These are phyloP conservation scores for Belgica antarctica DNA, from an alignment of 2,888 invertebrate species.

Conservation along the genomic window DNA sequence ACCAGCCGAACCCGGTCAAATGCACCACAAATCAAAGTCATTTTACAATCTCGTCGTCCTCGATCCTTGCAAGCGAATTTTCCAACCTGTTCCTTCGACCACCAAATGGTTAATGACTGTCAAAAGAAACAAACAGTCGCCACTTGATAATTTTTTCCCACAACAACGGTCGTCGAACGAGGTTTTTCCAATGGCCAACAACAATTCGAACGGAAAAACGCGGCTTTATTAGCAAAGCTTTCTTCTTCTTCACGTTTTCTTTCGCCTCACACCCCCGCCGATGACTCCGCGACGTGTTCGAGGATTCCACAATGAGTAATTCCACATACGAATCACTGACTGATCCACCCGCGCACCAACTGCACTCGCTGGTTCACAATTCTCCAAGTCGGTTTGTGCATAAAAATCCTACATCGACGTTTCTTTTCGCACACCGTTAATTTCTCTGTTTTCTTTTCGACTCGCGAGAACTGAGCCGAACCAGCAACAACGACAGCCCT, in stretches of 20 bases:
- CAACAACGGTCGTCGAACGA: not conserved
- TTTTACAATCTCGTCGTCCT: not conserved
- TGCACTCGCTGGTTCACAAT: not conserved
- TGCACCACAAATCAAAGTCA: not conserved
- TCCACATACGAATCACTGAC: no score
- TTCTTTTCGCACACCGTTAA: not conserved
- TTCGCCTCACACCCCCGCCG: no score
- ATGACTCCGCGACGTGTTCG: no score
- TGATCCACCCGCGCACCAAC: no score
- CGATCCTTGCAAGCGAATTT: not conserved
- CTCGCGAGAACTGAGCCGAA: not conserved
- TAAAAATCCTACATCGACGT: not conserved
- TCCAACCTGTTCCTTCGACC: conserved; percentile 31
- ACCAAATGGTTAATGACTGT: conserved; percentile 24
- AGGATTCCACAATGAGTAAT: no score
- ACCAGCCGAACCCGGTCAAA: no score
- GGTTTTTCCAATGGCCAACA: no score
- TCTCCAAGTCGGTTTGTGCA: not conserved
- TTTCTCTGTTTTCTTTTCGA: not conserved
- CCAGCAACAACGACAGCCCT: not conserved
- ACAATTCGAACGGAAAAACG: no score
- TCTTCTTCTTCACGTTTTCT: no score
- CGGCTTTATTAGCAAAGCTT: no score
- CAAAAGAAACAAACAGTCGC: not conserved
- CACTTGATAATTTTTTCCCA: conserved; percentile 8